Percentiles rank a stretch among this genome's conserved stretches.
phyloP scores from a whole-genome alignment of 2,888 invertebrate genomes.

The Vesta saturnalis region DNA sequence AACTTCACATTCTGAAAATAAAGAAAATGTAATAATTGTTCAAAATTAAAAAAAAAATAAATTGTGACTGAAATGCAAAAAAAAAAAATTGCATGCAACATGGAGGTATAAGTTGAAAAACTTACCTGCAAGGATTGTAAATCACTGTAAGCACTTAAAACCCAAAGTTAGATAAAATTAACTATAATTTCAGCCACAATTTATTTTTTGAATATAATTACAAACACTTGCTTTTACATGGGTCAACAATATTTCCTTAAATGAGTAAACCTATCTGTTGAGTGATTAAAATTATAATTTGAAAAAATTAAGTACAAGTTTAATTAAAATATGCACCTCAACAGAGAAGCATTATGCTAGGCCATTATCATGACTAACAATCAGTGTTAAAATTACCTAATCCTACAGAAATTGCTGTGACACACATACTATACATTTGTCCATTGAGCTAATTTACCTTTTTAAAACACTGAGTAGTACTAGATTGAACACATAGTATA shows the following conservation, averaged over 20 bases:
- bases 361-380: slow-evolving; percentile 50
- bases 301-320: slow-evolving; percentile 1
- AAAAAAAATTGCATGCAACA: slow-evolving; percentile 24
- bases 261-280: slow-evolving; percentile 35
- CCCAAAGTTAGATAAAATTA: slow-evolving; percentile 17
- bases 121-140: slow-evolving; percentile 9
- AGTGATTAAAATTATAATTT: slow-evolving; percentile 16
- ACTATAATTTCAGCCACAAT: slow-evolving; percentile 49
- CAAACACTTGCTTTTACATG: slow-evolving; percentile 49
- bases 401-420: slow-evolving; percentile 22
- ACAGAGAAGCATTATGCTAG: slow-evolving; percentile 52
- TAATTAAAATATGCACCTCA: slow-evolving; percentile 30
- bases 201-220: slow-evolving; percentile 50
- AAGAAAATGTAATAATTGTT: not conserved
- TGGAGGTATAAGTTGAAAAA: slow-evolving; percentile 21
- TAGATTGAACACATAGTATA: slow-evolving; percentile 28
- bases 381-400: slow-evolving; percentile 45
- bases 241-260: slow-evolving; percentile 41
- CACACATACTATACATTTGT: slow-evolving; percentile 27
- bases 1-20: slow-evolving; percentile 73
- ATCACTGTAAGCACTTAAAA: not conserved
- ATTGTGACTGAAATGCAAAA: slow-evolving; percentile 42
- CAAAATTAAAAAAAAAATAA: slow-evolving; percentile 37
- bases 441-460: slow-evolving; percentile 26
- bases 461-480: slow-evolving; percentile 26